Base-by-base conservation (phyloP, 1,140 invertebrate genomes). In the Anadara kagoshimensis region DNA sequence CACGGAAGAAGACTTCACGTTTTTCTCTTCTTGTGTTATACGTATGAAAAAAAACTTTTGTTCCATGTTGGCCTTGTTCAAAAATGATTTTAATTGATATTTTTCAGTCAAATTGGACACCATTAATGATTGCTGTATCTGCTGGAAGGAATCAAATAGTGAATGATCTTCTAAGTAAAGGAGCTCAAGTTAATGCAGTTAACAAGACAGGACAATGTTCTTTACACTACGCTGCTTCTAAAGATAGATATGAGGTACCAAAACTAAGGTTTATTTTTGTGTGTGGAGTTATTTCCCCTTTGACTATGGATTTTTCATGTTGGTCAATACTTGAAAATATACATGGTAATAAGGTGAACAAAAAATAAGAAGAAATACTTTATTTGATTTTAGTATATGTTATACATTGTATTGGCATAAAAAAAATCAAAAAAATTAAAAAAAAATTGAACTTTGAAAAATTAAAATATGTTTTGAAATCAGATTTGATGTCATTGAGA, bases 51-150 rank as follows among this genome's bases (percentile, higher is more conserved):
- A 49, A 2, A 36, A 14, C 24, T 51, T 5, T 12, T 57, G 14
- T n/a, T n/a, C n/a, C n/a, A n/a, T n/a, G 5, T 22, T 58, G 8
- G 18, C n/a, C 16, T 11, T 69, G 57, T 78, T 22, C 47, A 24
- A 61, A 18, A 43, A 24, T 49, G 16, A 41, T 62, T 53, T 58
- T 29, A 58, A 14, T 47, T n/a, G n/a, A n/a, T n/a, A n/a, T n/a
- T 43, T 76, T 75, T 20, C 72, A 94, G 93, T 93, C 92, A 44
- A 91, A 92, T 41, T 94, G 93, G 89, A 96, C 94, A 54, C 94
- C 95, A 5, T 86, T 97, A 70, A 94, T 96, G 79, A 91, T 96
- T 62, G 94, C 95, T n/a, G 90, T 94, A 41, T 95, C 95, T 20
- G 94, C 94, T 56, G 95, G 94, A 44, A 91, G 92, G 73, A 87